Evolutionary conservation across 2,113 vertebrate genomes (phyloP), one percentile per base, ranked within the genome.

Genomic region (Rhabdornis inornatus): DNA sequence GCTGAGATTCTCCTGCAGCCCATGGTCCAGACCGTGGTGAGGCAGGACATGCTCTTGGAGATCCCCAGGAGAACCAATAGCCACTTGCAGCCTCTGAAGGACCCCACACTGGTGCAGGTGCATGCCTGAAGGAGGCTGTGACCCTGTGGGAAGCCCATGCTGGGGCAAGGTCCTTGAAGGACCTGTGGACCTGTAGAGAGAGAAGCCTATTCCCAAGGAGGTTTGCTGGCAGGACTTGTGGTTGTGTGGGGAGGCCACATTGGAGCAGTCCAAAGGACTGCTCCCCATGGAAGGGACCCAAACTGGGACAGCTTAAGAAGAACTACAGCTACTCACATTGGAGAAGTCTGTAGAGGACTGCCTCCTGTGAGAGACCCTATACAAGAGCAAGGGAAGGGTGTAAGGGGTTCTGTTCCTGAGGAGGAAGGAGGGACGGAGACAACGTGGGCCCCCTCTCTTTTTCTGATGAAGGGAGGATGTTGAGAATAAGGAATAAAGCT

Each of bases 381-480:
- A 15, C 5, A 10, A 18, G 24, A 68, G 39, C 24, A 22, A 11
- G 6, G 11, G 1, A 55, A 35, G 24, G 10, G 4, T 47, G 9
- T 16, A 52, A 82, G 16, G 3, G 2, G 3, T 18, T 52, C 20
- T 47, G 24, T 23, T 27, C 6, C 10, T 40, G 17, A 35, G 17
- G 20, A 68, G 21, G 13, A 61, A 68, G 30, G 24, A 61, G 13
- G 20, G 14, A 40, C 31, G 27, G 14, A 22, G 14, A 33, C 23
- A 74, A 7, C 0, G 0, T 27, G 16, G 27, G 8, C 9, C 3
- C 13, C 6, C 6, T n/a, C 14, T 27, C 14, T 49, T 60, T 68
- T 33, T 28, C 10, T 69, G 17, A 3, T 31, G 47, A 35, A 16
- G 30, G 11, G 9, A 76, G 8, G 22, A 27, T 13, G 12, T 6